A percentile compares a stretch with the other conserved stretches of the same genome.
phyloP scores from a whole-genome alignment of 2,888 invertebrate genomes.

The Xanthorhoe spadicearia region DNA sequence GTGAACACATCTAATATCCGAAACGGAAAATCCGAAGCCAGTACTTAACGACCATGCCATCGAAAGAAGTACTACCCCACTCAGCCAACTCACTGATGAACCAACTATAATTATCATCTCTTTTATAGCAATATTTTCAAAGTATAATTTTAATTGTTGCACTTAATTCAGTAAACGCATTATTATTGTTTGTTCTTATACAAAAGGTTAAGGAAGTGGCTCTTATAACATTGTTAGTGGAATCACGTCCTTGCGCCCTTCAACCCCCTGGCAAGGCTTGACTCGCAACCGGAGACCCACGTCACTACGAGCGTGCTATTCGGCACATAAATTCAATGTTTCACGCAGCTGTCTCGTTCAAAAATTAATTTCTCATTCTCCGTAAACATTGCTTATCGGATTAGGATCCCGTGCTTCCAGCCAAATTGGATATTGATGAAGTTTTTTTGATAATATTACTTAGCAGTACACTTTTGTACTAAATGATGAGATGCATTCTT shows the following conservation, averaged over 20 bases:
- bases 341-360: constrained; percentile 33
- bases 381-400: constrained; percentile 27
- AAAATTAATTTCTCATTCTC: constrained; percentile 37
- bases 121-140: no score
- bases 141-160: background rate
- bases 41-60: no score
- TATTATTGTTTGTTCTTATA: constrained; percentile 26
- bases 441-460: constrained; percentile 16
- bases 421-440: constrained; percentile 28
- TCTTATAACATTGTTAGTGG: constrained; percentile 31
- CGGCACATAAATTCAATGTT: constrained; percentile 36
- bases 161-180: constrained; percentile 7
- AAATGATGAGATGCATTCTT: no score
- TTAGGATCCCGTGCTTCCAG: constrained; percentile 23
- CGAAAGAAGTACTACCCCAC: background rate
- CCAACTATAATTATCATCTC: background rate
- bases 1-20: no score
- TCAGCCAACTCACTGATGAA: background rate
- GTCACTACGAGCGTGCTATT: constrained; percentile 34
- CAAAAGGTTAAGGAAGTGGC: constrained; percentile 26
- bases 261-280: constrained; percentile 15
- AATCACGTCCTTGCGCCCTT: constrained; percentile 31
- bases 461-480: no score
- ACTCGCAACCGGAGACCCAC: constrained; percentile 34
- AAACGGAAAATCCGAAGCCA: no score